phyloP scores from a whole-genome alignment of 2,888 invertebrate species.

The Ypsolopha sequella region DNA sequence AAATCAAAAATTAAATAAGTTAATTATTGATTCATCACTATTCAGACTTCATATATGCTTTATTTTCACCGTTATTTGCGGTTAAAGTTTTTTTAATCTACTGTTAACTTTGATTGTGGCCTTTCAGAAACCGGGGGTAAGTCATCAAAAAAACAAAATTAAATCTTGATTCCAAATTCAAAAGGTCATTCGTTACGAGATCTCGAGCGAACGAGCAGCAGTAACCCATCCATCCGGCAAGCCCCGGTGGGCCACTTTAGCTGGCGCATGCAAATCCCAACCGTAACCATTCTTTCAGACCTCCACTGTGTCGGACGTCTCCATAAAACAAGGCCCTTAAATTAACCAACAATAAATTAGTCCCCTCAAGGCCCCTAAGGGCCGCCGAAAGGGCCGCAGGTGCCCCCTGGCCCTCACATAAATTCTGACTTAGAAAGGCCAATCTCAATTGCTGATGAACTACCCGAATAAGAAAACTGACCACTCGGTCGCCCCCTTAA shows the following conservation, averaged over 20 bases:
- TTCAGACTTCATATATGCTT: no score
- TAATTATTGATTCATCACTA: no score
- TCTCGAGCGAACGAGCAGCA: slow-evolving; percentile 14
- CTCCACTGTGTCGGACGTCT: slow-evolving; percentile 13
- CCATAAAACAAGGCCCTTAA: slow-evolving; percentile 38
- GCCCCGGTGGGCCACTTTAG: slow-evolving; percentile 29
- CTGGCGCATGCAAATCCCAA: slow-evolving; percentile 57
- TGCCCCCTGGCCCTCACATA: slow-evolving; percentile 29
- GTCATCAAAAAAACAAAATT: no score
- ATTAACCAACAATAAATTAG: slow-evolving; percentile 53
- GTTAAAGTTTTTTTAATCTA: no score
- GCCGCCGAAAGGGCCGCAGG: slow-evolving; percentile 25
- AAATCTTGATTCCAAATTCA: no score
- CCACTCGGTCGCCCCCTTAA: background rate
- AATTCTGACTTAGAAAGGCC: slow-evolving; percentile 28
- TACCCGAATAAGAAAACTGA: background rate
- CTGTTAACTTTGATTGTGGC: no score
- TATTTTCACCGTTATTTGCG: no score
- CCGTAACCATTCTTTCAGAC: slow-evolving; percentile 41
- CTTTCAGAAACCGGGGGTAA: no score
- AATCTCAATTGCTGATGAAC: slow-evolving; percentile 17
- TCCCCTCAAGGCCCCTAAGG: slow-evolving; percentile 15
- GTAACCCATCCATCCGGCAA: background rate
- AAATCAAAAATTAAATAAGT: no score
- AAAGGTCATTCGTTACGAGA: no score